phyloP scores from a whole-genome alignment of 2,888 invertebrate genomes.

The Artemia sinica region DNA sequence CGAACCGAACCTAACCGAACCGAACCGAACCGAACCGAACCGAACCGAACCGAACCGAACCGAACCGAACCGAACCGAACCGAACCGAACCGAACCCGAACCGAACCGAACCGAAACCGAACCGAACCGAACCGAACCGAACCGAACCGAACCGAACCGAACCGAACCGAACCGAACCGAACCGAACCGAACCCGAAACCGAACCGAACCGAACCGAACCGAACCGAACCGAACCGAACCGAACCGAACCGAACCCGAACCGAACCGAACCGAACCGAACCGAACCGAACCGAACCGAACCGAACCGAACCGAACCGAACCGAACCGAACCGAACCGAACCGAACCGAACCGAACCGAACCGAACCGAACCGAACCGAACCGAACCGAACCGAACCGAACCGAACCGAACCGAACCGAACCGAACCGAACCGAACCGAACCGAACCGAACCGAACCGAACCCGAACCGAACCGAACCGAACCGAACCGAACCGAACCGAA shows the following conservation, averaged over 20 bases:
- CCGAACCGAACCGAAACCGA: no score
- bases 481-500: no score
- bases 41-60: no score
- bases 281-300: slow-evolving; percentile 22
- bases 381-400: slow-evolving; percentile 23
- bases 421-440: slow-evolving; percentile 22
- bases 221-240: slow-evolving; percentile 23
- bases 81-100: slow-evolving; percentile 22
- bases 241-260: slow-evolving; percentile 21
- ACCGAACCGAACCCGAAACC: slow-evolving; percentile 20
- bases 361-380: slow-evolving; percentile 23
- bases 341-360: slow-evolving; percentile 22
- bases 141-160: slow-evolving; percentile 23
- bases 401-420: slow-evolving; percentile 22
- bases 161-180: slow-evolving; percentile 22
- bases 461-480: not conserved
- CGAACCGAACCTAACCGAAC: no score
- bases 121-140: slow-evolving; percentile 23
- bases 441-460: no score
- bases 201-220: slow-evolving; percentile 20
- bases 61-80: slow-evolving; percentile 18
- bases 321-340: slow-evolving; percentile 22
- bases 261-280: no score
- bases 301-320: slow-evolving; percentile 23
- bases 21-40: no score